Percentiles rank a stretch among this genome's conserved stretches.
Conservation (phyloP, 2,888 invertebrate species). For the Lasiommata megera region DNA sequence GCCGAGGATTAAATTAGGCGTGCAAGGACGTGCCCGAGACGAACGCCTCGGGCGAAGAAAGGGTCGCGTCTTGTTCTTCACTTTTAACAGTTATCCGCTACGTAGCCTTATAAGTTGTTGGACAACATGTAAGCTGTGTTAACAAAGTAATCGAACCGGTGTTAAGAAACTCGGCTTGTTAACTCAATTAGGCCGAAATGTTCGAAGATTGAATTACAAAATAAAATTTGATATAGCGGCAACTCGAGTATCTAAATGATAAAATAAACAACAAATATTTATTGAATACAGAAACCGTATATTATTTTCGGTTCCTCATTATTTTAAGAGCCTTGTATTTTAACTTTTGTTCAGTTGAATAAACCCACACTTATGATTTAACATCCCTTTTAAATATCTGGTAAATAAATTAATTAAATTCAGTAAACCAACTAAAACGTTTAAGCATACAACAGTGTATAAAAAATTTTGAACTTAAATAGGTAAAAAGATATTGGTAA, state of each 20-base stretch:
- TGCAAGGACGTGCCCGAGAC: conserved; percentile 63
- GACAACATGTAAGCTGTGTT: conserved; percentile 37
- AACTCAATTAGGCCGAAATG: conserved; percentile 15
- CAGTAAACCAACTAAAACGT: no score
- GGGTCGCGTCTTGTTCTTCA: conserved; percentile 52
- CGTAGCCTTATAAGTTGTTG: conserved; percentile 21
- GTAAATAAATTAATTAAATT: no score
- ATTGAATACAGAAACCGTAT: not conserved
- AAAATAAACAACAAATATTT: not conserved
- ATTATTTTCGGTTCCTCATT: not conserved
- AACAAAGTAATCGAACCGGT: conserved; percentile 17
- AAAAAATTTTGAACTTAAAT: no score
- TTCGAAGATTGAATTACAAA: conserved; percentile 11
- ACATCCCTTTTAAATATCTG: no score
- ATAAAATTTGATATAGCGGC: conserved; percentile 9
- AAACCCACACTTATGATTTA: no score
- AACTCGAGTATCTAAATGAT: not conserved
- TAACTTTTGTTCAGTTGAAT: no score
- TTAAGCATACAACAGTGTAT: no score
- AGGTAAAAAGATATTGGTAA: no score
- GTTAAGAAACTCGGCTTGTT: conserved; percentile 12
- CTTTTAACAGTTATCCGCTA: conserved; percentile 20
- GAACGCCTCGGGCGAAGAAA: conserved; percentile 37
- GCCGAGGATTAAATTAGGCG: conserved; percentile 78
- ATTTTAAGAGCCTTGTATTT: no score